Base-by-base conservation (phyloP, 2,113 vertebrate genomes). In the Patagioenas fasciata region DNA sequence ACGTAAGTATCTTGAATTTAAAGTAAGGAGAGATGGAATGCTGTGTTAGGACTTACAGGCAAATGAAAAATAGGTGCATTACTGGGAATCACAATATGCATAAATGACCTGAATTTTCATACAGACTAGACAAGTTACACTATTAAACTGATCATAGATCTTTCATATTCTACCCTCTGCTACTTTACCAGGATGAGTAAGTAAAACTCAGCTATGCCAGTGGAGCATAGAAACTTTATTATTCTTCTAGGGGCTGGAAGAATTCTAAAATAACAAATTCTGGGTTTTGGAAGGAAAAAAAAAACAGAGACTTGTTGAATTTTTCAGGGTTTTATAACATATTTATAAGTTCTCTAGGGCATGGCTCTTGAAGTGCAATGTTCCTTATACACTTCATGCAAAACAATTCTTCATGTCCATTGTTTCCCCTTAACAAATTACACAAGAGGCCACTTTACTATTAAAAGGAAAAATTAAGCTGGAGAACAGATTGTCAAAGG, bases 1-100 rank as follows among this genome's bases (percentile, higher is more conserved):
- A 83, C 99, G 99, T 99, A 97, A 97, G 99, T 99, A 85, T 5
- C 60, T 42, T 48, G 26, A 28, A 47, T 11, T 26, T 7, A 0
- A 40, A 7, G 29, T 13, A 79, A 29, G 26, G 48, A 86, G 25
- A 34, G 65, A 23, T 25, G 13, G 0, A 17, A 29, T 7, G 56
- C 24, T 6, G 66, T n/a, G 54, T 42, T 15, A 32, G 38, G 69
- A 34, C 10, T 44, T 50, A 34, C 26, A 20, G 57, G 70, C 32
- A 34, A 48, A 48, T 12, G 36, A 11, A 21, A 18, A 51, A 4
- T 1, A 31, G 67, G 36, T 19, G 3, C 11, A 8, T 69, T 92
- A 26, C n/a, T 64, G 58, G 34, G 58, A 74, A 14, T 80, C 32
- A 9, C 29, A 13, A 2, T 6, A 1, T 2, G 5, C 5, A 1